Evolutionary conservation across 2,888 invertebrate genomes (phyloP).

Genomic region (Dolichomitus sp.): DNA sequence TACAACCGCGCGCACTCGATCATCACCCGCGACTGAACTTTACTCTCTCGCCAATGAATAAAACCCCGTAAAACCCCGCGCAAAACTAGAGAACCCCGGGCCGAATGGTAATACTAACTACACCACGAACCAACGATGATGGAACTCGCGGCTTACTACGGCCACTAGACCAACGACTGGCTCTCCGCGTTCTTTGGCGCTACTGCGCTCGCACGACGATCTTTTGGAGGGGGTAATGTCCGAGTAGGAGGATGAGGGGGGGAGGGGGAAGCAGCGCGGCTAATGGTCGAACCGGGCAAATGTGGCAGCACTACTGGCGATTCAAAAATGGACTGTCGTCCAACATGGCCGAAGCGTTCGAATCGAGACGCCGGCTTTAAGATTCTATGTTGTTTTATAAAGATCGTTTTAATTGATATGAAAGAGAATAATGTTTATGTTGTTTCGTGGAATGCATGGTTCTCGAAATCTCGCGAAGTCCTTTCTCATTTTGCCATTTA

Average conservation of each 20-base stretch:
- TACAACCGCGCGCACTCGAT: conserved; percentile 24
- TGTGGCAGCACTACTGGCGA: conserved; percentile 28
- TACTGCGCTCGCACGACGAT: conserved; percentile 70
- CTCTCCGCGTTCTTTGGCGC: conserved; percentile 71
- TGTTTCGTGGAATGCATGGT: not conserved
- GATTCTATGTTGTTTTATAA: not conserved
- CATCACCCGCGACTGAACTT: conserved; percentile 40
- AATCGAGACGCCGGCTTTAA: conserved; percentile 30
- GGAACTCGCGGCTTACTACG: conserved; percentile 48
- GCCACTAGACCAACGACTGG: conserved; percentile 68
- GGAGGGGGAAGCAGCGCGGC: not conserved
- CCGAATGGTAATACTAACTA: conserved; percentile 45
- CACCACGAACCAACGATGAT: conserved; percentile 61
- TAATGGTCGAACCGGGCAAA: conserved; percentile 35
- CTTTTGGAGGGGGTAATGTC: not conserved
- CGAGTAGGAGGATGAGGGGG: not conserved
- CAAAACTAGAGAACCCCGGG: conserved; percentile 25
- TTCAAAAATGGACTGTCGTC: conserved; percentile 10
- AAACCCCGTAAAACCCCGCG: conserved; percentile 46
- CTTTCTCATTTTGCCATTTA: not conserved
- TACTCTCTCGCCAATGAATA: not conserved
- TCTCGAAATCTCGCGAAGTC: too few relatives aligned
- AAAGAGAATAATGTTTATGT: not conserved
- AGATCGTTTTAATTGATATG: not conserved
- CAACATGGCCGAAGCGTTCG: conserved; percentile 56